Base-by-base conservation (phyloP, 1,140 invertebrate genomes). In the Antheraea mylitta region DNA sequence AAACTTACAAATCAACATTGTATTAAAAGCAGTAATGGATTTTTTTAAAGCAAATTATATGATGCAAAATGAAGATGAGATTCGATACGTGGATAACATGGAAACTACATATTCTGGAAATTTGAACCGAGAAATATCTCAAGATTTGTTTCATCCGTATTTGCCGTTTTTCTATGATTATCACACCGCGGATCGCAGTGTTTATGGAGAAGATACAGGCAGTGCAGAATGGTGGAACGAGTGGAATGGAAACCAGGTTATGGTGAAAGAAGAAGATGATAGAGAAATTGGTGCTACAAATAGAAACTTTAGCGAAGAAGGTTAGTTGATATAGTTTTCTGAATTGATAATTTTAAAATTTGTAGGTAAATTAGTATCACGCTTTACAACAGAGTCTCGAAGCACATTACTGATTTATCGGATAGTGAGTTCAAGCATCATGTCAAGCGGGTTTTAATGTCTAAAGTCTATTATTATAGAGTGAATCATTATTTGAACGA, bases 161-260 rank as follows among this genome's bases (percentile, higher is more conserved):
- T 67, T 85, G 30, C 86, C 82, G 36, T 78, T 87, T 68, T 78
- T 86, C 60, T 86, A 83, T 58, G 82, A 88, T 16, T 86, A 78
- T 42, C 62, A 77, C 30, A 38, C 64, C 3, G 61, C 66, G 18
- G 69, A 71, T 10, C 38, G 68, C 10, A 63, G 36, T 63, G 13
- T 16, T 13, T 63, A 37, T 18, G 38, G 48, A 53, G 19, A 22
- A 48, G 64, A 65, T 45, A 36, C 19, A 9, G 64, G 45, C 16
- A 63, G 61, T 16, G 61, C 22, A 3, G 38, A 65, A 9, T 65
- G 64, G 61, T 67, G 71, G 70, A 71, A 48, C 0, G 73, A 77
- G 58, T 76, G 80, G 68, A 80, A 78, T 19, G 42, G 45, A 53
- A 62, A 53, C 7, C 76, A 78, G 18, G 70, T 83, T 16, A 38